phyloP scores from a whole-genome alignment of 2,113 vertebrate species.

The Nothobranchius kuhntae region DNA sequence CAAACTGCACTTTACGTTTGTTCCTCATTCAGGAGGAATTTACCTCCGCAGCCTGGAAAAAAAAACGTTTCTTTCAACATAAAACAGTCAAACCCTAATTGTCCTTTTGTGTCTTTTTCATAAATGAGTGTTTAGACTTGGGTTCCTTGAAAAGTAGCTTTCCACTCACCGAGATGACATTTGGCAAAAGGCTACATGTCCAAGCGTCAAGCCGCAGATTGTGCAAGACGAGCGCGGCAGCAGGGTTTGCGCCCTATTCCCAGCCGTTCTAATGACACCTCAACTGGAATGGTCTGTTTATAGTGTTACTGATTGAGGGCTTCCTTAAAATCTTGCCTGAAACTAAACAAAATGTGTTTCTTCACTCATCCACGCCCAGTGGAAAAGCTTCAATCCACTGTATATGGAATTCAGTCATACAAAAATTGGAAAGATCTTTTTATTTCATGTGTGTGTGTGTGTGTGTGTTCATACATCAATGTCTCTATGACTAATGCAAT shows the following conservation, averaged over 20 bases:
- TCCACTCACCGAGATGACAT: constrained; percentile 60
- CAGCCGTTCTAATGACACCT: constrained; percentile 71
- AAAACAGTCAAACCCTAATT: constrained; percentile 43
- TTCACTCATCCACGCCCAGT: constrained; percentile 65
- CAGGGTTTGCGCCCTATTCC: constrained; percentile 56
- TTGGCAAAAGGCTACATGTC: constrained; percentile 60
- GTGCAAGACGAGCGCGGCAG: constrained; percentile 60
- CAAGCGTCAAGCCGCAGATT: constrained; percentile 71
- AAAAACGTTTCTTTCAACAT: constrained; percentile 46
- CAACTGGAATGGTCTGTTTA: constrained; percentile 73
- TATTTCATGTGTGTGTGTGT: background rate
- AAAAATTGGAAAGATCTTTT: constrained; percentile 61
- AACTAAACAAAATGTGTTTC: constrained; percentile 76
- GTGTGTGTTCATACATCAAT: constrained; percentile 16
- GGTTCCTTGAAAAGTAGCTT: constrained; percentile 61
- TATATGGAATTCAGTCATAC: constrained; percentile 50
- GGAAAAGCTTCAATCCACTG: constrained; percentile 52
- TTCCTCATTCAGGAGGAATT: constrained; percentile 52
- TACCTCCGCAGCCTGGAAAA: constrained; percentile 44
- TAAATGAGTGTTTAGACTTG: constrained; percentile 65
- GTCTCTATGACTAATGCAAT: constrained; percentile 45
- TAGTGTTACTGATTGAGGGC: constrained; percentile 73
- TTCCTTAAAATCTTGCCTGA: constrained; percentile 70
- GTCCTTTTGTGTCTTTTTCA: constrained; percentile 50
- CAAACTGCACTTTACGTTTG: constrained; percentile 68